Percentiles rank a stretch among this genome's conserved stretches.
Conservation (phyloP, 2,113 vertebrate genomes). For the Bambusicola thoracicus region DNA sequence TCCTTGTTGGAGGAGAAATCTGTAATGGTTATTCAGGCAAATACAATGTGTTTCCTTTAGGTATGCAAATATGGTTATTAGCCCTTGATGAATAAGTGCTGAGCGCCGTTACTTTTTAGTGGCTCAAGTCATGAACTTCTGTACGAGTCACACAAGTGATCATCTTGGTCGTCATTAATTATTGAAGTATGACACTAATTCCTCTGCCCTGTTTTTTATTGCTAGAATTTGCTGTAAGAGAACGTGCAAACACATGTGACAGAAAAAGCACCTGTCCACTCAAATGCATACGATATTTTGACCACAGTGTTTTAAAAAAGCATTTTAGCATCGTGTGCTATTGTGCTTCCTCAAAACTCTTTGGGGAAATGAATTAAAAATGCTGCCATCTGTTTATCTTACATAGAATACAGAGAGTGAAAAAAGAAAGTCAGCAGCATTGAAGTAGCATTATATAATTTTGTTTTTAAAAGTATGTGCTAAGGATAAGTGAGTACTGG, state of each 20-base stretch:
- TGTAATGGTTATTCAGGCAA: slow-evolving; percentile 31
- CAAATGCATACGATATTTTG: not conserved
- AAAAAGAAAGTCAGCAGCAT: slow-evolving; percentile 15
- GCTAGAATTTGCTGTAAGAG: not conserved
- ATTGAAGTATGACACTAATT: not conserved
- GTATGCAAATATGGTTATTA: slow-evolving; percentile 47
- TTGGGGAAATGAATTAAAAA: slow-evolving; percentile 66
- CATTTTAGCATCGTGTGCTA: not conserved
- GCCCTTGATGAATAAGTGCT: slow-evolving; percentile 21
- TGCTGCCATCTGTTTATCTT: slow-evolving; percentile 63
- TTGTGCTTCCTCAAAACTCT: slow-evolving; percentile 18
- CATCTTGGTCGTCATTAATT: not conserved
- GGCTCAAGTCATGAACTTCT: not conserved
- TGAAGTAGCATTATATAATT: slow-evolving; percentile 23
- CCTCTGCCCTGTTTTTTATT: not conserved
- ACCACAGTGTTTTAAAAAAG: not conserved
- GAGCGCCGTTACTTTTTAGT: not conserved
- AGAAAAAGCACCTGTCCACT: not conserved
- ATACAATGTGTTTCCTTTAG: slow-evolving; percentile 20
- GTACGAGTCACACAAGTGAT: not conserved
- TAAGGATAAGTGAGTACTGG: not conserved
- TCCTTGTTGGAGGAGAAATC: not conserved
- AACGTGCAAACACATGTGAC: not conserved
- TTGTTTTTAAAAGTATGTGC: slow-evolving; percentile 24
- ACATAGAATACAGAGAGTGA: not conserved